Evolutionary conservation across 2,113 vertebrate genomes (phyloP), one percentile per base, ranked within the genome.

Genomic region (Leiothrix lutea): DNA sequence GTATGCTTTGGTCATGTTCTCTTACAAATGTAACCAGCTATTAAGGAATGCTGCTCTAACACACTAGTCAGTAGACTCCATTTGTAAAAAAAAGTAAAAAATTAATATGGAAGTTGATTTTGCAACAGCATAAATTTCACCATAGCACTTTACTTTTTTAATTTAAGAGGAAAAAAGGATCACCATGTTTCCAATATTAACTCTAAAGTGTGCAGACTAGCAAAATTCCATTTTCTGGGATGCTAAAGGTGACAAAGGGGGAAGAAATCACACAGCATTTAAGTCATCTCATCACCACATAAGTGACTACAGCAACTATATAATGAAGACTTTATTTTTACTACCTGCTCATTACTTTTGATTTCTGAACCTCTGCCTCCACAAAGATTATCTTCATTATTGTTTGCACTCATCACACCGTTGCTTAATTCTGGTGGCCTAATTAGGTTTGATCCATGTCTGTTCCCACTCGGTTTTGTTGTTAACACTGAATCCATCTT

Each of bases 291-390:
- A 78, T 95, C 87, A 85, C 94, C 96, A 94, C 93, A 97, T 73
- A 97, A 95, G 81, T 93, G 90, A 92, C 95, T 80, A 97, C 92
- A 96, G 61, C 94, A 96, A 95, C 96, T 91, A 92, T 97, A 96
- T 78, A 97, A 95, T 26, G 82, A 95, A 97, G 91, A 86, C 75
- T 96, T 95, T 92, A 95, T 97, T 97, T 97, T 96, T 97, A 97
- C 96, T 97, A 97, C 97, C 97, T 98, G 97, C 80, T 98, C 96
- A 77, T 96, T 97, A 83, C 53, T 95, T 94, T 93, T 94, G 80
- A 88, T 93, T 90, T 94, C 87, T 93, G 96, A 96, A 81, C 94
- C 96, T 91, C 95, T 91, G 91, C 70, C 92, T 95, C 85, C 97
- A 97, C 62, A 90, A 80, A 92, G 96, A 85, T 91, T 95, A 88